Evolutionary conservation across 2,797 vertebrate genomes (phyloP), one percentile per base, ranked within the genome.

Genomic region (Acipenser ruthenus): DNA sequence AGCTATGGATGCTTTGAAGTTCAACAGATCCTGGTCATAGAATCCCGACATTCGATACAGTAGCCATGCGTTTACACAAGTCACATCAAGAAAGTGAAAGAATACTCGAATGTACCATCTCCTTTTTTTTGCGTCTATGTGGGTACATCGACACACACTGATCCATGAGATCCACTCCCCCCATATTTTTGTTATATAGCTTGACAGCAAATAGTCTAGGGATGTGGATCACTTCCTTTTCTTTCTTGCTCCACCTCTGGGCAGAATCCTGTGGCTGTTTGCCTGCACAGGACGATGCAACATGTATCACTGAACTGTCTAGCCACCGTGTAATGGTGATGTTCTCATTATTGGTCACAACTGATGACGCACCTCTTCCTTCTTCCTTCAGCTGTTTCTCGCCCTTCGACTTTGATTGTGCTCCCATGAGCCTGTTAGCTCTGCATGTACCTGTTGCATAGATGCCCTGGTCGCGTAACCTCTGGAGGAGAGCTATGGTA

Each of bases 1-100:
- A 72, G 68, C 68, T 58, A 58, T 51, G 37, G 67, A 76, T 65
- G 70, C 68, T n/a, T 78, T 75, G 65, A 76, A 79, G 8, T 55
- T 47, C 8, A 78, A 62, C 52, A 73, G 62, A 66, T 71, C 55
- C 56, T 18, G 71, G 13, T 70, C 52, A 61, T 77, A 68, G n/a
- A 67, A 18, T 15, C 67, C 69, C 66, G 66, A 73, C 62, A 66
- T 72, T 62, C 1, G 37, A 48, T 74, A 68, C 4, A 72, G 66
- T 6, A 5, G 63, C 67, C 66, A 73, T 69, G 69, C 64, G 76
- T 69, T 72, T 15, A 72, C 65, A 67, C 2, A 8, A 9, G 53
- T 66, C 53, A 56, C 60, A 12, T 70, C 65, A 23, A 70, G 47
- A 7, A 70, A 64, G 13, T 68, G 49, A 52, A 50, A 64, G 63